A percentile compares a stretch with the other conserved stretches of the same genome.
phyloP scores from a whole-genome alignment of 2,888 invertebrate genomes.

The Druceiella hillmani region DNA sequence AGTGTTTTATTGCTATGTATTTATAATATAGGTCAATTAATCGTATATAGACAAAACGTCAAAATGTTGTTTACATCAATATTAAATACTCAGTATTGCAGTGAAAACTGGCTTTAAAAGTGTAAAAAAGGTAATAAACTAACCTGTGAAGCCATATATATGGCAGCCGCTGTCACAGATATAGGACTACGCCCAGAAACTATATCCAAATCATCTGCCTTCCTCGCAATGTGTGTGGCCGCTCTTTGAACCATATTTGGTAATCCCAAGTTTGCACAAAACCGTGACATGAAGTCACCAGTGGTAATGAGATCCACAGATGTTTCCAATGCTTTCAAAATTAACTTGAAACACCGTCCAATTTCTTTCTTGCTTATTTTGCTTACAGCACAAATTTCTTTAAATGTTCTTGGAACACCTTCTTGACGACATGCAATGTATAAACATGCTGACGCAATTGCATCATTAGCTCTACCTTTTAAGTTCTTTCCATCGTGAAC shows the following conservation, averaged over 20 bases:
- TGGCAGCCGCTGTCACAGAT: constrained; percentile 98
- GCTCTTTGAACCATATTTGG: constrained; percentile 88
- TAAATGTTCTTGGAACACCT: constrained; percentile 97
- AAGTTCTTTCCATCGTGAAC: constrained; percentile 93
- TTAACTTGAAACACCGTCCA: constrained; percentile 95
- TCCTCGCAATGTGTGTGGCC: constrained; percentile 94
- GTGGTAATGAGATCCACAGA: constrained; percentile 97
- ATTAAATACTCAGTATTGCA: too few relatives aligned
- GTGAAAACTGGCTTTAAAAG: too few relatives aligned
- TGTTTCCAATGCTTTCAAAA: constrained; percentile 92
- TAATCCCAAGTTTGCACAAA: constrained; percentile 90
- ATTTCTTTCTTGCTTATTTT: constrained; percentile 99
- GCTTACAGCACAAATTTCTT: constrained; percentile 98
- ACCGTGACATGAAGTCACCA: constrained; percentile 98
- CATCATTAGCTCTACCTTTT: constrained; percentile 95
- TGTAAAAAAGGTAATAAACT: too few relatives aligned
- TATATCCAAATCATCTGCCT: constrained; percentile 94
- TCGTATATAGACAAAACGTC: too few relatives aligned
- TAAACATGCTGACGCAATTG: constrained; percentile 96
- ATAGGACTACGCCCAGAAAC: constrained; percentile 98
- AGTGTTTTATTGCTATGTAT: too few relatives aligned
- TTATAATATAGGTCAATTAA: too few relatives aligned
- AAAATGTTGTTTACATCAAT: too few relatives aligned
- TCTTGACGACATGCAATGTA: constrained; percentile 99
- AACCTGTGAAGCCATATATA: constrained; percentile 98